These are phyloP conservation scores for Zoroaster sp. DNA, from an alignment of 53 echinoderm and acorn worm genomes.

Conservation along the genomic window DNA sequence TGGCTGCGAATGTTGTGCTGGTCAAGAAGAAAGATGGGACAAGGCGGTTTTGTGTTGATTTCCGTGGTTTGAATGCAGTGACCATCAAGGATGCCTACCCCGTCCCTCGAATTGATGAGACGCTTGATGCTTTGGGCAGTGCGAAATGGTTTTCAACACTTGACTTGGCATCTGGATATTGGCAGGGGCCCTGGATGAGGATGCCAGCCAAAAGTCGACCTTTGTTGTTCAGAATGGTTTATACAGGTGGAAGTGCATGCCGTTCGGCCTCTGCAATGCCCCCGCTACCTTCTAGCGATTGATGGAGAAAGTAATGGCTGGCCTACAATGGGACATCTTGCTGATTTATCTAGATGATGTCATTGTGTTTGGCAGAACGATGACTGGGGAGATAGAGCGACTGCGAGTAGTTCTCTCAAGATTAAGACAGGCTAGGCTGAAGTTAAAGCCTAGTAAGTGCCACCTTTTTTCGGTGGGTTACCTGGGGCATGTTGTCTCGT, in stretches of 20 bases:
- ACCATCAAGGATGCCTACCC: constrained; percentile 68
- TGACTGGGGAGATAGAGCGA: background rate
- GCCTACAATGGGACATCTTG: constrained; percentile 54
- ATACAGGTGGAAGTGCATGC: constrained; percentile 45
- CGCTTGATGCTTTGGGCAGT: constrained; percentile 44
- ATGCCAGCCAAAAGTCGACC: too few species aligned
- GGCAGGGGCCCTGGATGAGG: too few species aligned
- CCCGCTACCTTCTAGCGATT: constrained; percentile 42
- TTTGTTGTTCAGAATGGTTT: constrained; percentile 48
- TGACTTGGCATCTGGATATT: too few species aligned
- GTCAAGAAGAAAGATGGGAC: constrained; percentile 64
- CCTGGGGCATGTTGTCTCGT: constrained; percentile 24
- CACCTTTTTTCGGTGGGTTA: background rate
- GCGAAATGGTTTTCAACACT: constrained; percentile 57
- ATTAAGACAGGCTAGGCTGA: background rate
- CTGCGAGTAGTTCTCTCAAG: constrained; percentile 7
- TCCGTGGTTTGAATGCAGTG: constrained; percentile 41
- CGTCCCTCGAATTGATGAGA: too few species aligned
- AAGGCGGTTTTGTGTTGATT: too few species aligned
- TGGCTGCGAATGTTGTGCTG: too few species aligned
- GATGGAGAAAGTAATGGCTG: constrained; percentile 41
- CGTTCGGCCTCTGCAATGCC: constrained; percentile 55
- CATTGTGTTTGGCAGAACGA: background rate
- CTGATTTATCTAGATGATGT: constrained; percentile 51
- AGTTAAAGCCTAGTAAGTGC: constrained; percentile 31